These are phyloP conservation scores for Sula dactylatra DNA, from an alignment of 2,113 vertebrate species.

Conservation along the genomic window DNA sequence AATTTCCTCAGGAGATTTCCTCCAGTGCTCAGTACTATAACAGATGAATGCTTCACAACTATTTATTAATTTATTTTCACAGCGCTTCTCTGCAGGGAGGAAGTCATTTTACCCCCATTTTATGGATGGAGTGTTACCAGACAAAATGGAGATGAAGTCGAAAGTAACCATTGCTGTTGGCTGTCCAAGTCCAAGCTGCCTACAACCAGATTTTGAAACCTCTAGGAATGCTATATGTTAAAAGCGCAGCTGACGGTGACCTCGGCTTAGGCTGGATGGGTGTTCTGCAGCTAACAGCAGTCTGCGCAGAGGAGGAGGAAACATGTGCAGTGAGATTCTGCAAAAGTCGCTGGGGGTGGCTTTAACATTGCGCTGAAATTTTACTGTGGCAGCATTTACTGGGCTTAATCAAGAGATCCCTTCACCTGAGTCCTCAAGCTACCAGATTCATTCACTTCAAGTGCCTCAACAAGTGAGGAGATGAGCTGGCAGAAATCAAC, in stretches of 20 bases:
- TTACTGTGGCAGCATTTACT: background rate
- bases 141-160: background rate
- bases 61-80: background rate
- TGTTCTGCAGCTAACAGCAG: background rate
- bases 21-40: background rate
- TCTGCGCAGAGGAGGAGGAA: background rate
- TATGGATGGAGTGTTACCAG: background rate
- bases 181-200: background rate
- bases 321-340: background rate
- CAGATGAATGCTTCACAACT: background rate
- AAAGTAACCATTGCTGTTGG: background rate
- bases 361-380: background rate
- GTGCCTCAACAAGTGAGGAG: background rate
- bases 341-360: background rate
- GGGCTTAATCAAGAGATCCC: background rate
- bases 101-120: background rate
- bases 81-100: background rate
- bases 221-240: background rate
- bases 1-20: slow-evolving; percentile 26
- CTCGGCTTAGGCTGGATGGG: background rate
- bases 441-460: background rate
- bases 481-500: background rate
- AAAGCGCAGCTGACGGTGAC: background rate
- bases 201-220: background rate
- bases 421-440: background rate